A percentile compares a stretch with the other conserved stretches of the same genome.
Evolutionary conservation across 2,888 invertebrate species (phyloP).

Genomic region (Galeruca laticollis): DNA sequence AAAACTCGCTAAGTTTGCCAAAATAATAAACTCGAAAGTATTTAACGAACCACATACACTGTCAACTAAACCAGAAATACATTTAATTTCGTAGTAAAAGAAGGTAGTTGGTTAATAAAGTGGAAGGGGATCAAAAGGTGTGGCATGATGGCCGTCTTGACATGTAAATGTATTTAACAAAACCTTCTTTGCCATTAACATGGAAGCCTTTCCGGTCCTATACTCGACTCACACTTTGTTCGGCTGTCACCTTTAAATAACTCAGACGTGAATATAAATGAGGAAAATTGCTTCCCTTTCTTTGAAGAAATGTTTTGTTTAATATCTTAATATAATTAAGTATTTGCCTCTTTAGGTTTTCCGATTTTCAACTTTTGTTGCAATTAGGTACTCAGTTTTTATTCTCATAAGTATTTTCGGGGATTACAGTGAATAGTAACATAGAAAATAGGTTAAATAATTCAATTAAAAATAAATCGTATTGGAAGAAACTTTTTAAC

Average conservation of each 20-base stretch:
- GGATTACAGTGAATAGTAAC: no score
- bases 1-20: no score
- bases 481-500: no score
- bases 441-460: background rate
- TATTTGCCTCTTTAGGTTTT: background rate
- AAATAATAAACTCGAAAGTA: no score
- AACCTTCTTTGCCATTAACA: conserved; percentile 56
- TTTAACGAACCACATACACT: background rate
- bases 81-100: conserved; percentile 2
- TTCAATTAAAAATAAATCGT: no score
- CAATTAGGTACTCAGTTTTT: background rate
- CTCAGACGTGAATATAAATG: conserved; percentile 21
- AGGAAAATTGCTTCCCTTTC: conserved; percentile 19
- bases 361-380: conserved; percentile 5
- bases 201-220: conserved; percentile 62
- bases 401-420: background rate
- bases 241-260: conserved; percentile 38
- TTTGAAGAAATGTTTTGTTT: conserved; percentile 7
- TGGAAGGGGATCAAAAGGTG: conserved; percentile 43
- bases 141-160: conserved; percentile 57
- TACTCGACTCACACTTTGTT: conserved; percentile 35
- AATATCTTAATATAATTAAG: background rate
- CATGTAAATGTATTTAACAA: conserved; percentile 59
- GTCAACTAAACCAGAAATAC: background rate
- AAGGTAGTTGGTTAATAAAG: conserved; percentile 32